Percentiles rank a stretch among this genome's conserved stretches.
Evolutionary conservation across 1,140 invertebrate species (phyloP).

Genomic region (Drosophila kikkawai): DNA sequence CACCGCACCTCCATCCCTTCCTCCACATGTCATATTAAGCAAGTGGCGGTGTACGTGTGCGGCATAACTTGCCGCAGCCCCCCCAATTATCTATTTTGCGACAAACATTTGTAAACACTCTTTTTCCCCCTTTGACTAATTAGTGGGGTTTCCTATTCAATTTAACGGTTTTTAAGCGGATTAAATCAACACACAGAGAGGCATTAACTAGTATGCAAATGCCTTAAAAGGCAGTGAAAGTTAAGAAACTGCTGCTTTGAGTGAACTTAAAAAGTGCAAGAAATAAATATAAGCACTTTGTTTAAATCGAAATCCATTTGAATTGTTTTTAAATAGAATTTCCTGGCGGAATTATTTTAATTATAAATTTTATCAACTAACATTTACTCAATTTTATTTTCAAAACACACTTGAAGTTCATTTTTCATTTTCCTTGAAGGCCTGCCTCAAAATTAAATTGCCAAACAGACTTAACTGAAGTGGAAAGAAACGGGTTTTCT

Average conservation of each 20-base stretch:
- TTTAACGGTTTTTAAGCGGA: slow-evolving; percentile 2
- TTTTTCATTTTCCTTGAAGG: neutral
- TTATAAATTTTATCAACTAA: slow-evolving; percentile 1
- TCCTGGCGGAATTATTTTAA: neutral
- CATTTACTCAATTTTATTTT: neutral
- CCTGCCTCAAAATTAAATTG: neutral
- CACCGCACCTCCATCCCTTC: neutral
- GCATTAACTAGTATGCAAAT: neutral
- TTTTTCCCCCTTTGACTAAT: slow-evolving; percentile 52
- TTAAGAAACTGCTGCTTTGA: no score
- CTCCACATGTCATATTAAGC: slow-evolving; percentile 72
- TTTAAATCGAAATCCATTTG: neutral
- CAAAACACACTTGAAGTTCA: neutral
- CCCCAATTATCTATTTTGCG: slow-evolving; percentile 44
- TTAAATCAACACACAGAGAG: neutral
- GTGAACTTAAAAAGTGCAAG: neutral
- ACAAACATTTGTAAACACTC: slow-evolving; percentile 49
- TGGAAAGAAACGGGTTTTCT: neutral
- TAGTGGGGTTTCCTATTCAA: slow-evolving; percentile 36
- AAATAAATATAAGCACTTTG: neutral
- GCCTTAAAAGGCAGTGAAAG: neutral
- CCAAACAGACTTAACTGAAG: neutral
- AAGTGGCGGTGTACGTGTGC: slow-evolving; percentile 70
- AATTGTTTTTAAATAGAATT: neutral
- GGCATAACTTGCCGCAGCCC: slow-evolving; percentile 76